Evolutionary conservation across 2,888 invertebrate species (phyloP), one percentile per base, ranked within the genome.

Genomic region (Drosophila antonietae): DNA sequence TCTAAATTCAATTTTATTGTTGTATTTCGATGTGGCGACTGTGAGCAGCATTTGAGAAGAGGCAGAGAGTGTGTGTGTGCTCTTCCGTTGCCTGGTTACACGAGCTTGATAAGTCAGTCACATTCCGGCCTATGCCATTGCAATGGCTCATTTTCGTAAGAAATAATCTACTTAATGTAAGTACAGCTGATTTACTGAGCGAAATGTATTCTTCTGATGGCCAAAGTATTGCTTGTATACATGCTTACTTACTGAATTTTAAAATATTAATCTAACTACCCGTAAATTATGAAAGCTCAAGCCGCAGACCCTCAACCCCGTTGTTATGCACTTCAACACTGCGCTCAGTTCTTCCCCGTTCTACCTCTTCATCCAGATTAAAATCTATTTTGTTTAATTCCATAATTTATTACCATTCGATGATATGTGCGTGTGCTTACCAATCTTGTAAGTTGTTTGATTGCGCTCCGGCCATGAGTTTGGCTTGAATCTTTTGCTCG

Each of bases 1-100:
- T 75, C 87, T 83, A 84, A 84, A 84, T 84, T 84, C 87, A 84
- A 87, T 84, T 84, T 87, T 82, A 84, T 84, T 87, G 87, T 81
- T 63, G 75, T 58, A 68, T 77, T 77, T 58, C 43, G 60, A 53
- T 65, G 65, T 56, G 56, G 47, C 43, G 15, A 39, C 43, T 23
- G 60, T 31, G 47, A 2, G 43, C 28, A 14, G 18, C 8, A 31
- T 39, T 28, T 28, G 28, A 6, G 28, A 6, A 7, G 7, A 39
- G 35, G 12, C n/a, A n/a, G 43, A 0, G 20, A 3, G 6, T 8
- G 15, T 52, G 15, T 23, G 8, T 1, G 33, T 12, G n/a, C 33
- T 57, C 44, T 33, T 39, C 31, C 28, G 78, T 77, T 67, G 79
- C 79, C 67, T 46, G 58, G 78, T 69, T 78, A 78, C 78, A 72